Evolutionary conservation across 2,888 invertebrate species (phyloP).

Genomic region (Cartodere bifasciata): DNA sequence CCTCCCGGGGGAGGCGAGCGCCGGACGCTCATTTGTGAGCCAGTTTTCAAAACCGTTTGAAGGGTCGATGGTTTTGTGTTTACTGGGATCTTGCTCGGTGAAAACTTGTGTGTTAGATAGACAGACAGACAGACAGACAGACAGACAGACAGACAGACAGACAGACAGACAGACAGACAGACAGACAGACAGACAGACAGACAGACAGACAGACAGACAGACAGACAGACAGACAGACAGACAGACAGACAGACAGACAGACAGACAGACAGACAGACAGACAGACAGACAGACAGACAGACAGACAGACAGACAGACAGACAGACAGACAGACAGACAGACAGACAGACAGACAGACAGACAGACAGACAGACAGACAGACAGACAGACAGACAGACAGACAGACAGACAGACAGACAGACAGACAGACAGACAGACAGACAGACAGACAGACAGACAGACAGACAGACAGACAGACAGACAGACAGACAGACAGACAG

Average conservation of each 20-base stretch:
- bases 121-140: constrained; percentile 5
- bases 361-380: constrained; percentile 5
- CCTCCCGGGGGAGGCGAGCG: too few relatives aligned
- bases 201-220: constrained; percentile 5
- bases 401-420: constrained; percentile 5
- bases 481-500: constrained; percentile 17
- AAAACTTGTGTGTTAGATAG: too few relatives aligned
- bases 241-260: constrained; percentile 5
- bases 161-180: constrained; percentile 5
- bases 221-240: constrained; percentile 5
- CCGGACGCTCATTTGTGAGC: too few relatives aligned
- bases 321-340: constrained; percentile 5
- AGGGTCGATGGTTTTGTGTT: too few relatives aligned
- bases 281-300: constrained; percentile 5
- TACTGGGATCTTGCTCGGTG: too few relatives aligned
- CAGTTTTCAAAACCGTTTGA: too few relatives aligned
- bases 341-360: constrained; percentile 5
- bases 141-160: constrained; percentile 5
- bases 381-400: constrained; percentile 5
- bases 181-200: constrained; percentile 5
- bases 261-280: constrained; percentile 5
- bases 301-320: constrained; percentile 5
- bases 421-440: constrained; percentile 2
- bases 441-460: constrained; percentile 2
- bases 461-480: constrained; percentile 7